Conservation (phyloP, 2,113 vertebrate species). For the Salvelinus namaycush region DNA sequence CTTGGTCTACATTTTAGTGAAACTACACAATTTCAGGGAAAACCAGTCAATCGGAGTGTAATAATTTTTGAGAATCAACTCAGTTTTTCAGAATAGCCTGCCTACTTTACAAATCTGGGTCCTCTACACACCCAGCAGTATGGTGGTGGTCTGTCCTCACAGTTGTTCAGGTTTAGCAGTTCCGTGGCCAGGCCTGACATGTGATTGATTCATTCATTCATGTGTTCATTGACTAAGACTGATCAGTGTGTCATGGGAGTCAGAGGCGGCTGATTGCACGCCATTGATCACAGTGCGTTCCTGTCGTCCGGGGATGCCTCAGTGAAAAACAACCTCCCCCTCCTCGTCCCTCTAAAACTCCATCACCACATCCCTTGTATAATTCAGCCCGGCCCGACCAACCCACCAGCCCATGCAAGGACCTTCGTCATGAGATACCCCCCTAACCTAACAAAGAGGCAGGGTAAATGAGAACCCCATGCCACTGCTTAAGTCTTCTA, state of each 20-base stretch:
- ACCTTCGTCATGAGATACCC: constrained; percentile 30
- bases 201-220: constrained; percentile 48
- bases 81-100: neutral
- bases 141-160: neutral
- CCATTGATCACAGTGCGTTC: constrained; percentile 47
- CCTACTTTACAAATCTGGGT: neutral
- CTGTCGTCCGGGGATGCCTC: constrained; percentile 10
- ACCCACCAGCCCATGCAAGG: neutral
- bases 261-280: constrained; percentile 43
- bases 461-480: constrained; percentile 55
- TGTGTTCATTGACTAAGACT: constrained; percentile 50
- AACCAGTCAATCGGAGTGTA: neutral
- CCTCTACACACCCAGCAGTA: neutral
- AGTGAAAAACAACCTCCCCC: constrained; percentile 11
- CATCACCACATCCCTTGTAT: neutral
- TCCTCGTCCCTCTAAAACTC: neutral
- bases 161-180: neutral
- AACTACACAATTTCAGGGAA: constrained; percentile 4
- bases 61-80: neutral
- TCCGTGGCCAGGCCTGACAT: constrained; percentile 21
- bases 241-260: constrained; percentile 42
- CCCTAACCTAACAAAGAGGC: constrained; percentile 12
- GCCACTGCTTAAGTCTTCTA: constrained; percentile 42
- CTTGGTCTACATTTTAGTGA: neutral
- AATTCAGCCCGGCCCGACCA: neutral